Evolutionary conservation across 2,797 vertebrate genomes (phyloP).

Genomic region (Euthynnus affinis): DNA sequence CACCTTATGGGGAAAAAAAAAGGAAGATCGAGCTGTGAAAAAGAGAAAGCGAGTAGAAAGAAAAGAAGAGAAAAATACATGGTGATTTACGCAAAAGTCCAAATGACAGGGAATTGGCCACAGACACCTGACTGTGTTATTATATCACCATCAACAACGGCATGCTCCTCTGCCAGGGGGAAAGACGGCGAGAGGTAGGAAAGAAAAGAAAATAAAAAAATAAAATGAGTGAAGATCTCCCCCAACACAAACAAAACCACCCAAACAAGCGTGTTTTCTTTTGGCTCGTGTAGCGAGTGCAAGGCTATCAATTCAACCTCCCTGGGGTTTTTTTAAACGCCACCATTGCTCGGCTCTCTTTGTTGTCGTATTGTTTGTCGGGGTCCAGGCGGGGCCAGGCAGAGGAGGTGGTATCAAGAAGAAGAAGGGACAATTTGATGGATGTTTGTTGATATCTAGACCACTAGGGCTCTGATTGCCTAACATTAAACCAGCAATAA

Average conservation of each 20-base stretch:
- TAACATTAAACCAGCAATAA: constrained; percentile 99
- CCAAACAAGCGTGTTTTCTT: constrained; percentile 75
- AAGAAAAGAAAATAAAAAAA: constrained; percentile 72
- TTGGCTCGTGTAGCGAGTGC: constrained; percentile 52
- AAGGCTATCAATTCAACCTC: constrained; percentile 77
- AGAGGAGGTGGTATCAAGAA: constrained; percentile 78
- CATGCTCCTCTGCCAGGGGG: constrained; percentile 70
- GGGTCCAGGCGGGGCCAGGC: constrained; percentile 73
- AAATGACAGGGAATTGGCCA: constrained; percentile 85
- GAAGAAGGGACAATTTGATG: constrained; percentile 95
- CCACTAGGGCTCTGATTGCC: constrained; percentile 99
- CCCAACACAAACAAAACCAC: constrained; percentile 73
- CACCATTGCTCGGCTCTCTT: constrained; percentile 63
- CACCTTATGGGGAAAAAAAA: constrained; percentile 68
- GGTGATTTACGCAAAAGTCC: constrained; percentile 88
- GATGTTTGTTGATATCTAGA: constrained; percentile 99
- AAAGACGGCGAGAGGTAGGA: constrained; percentile 45
- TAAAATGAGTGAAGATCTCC: constrained; percentile 74
- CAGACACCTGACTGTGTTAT: constrained; percentile 88
- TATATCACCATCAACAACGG: constrained; percentile 86
- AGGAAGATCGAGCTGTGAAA: constrained; percentile 71
- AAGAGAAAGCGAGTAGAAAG: constrained; percentile 74
- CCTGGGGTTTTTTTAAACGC: constrained; percentile 64
- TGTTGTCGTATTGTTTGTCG: constrained; percentile 79
- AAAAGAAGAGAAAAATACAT: constrained; percentile 76